Percentiles rank a stretch among this genome's conserved stretches.
Evolutionary conservation across 2,113 vertebrate genomes (phyloP).

Genomic region (Lota lota): DNA sequence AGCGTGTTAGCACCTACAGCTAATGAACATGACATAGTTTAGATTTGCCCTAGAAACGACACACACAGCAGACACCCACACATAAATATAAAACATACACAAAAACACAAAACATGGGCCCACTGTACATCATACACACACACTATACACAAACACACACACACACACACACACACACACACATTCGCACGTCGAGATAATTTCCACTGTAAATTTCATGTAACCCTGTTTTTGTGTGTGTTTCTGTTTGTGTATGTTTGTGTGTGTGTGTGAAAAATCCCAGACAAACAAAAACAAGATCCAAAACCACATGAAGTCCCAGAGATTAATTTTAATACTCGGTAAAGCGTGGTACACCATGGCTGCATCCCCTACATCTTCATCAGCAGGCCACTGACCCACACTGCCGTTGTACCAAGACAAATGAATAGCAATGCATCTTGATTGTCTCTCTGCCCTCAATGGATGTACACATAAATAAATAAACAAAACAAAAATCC

Average conservation of each 20-base stretch:
- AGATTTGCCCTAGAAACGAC: conserved; percentile 69
- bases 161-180: conserved; percentile 11
- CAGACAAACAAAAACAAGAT: too few relatives aligned
- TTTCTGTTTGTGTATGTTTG: too few relatives aligned
- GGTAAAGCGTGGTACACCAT: too few relatives aligned
- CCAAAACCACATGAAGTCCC: too few relatives aligned
- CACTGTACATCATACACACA: conserved; percentile 1
- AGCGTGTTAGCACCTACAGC: conserved; percentile 73
- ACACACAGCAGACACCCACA: conserved; percentile 15
- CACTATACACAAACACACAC: conserved; percentile 4
- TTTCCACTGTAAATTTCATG: background rate
- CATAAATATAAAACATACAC: background rate
- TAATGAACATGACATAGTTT: conserved; percentile 80
- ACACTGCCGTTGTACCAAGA: conserved; percentile 44
- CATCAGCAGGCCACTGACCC: conserved; percentile 47
- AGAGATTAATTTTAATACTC: too few relatives aligned
- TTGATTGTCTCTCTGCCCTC: conserved; percentile 39
- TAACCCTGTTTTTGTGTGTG: background rate
- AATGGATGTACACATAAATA: too few relatives aligned
- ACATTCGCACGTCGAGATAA: background rate
- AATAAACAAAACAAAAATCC: too few relatives aligned
- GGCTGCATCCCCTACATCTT: conserved; percentile 44
- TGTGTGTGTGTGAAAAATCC: too few relatives aligned
- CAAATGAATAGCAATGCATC: conserved; percentile 59
- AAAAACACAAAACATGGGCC: background rate